Conservation (phyloP, 2,797 vertebrate species). For the Siniperca undulata region DNA sequence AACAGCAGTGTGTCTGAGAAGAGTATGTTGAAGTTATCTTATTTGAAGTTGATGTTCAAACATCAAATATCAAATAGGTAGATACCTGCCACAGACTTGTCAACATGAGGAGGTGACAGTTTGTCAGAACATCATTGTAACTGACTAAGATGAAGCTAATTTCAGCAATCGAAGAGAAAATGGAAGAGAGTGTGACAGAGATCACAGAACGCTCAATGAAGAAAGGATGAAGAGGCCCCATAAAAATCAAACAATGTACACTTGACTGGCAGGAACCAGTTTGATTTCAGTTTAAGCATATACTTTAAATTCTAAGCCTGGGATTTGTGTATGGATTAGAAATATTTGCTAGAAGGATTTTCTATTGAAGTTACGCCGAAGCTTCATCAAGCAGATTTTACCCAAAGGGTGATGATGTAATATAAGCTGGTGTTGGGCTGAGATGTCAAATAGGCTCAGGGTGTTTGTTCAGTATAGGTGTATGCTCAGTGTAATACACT, state of each 20-base stretch:
- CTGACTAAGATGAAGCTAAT: slow-evolving; percentile 45
- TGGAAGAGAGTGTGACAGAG: slow-evolving; percentile 14
- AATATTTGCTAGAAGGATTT: slow-evolving; percentile 76
- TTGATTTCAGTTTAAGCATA: slow-evolving; percentile 71
- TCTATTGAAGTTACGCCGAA: slow-evolving; percentile 61
- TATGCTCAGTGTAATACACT: slow-evolving; percentile 31
- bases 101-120: slow-evolving; percentile 29
- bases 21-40: not conserved
- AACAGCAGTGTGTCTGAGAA: not conserved
- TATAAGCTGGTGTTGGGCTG: slow-evolving; percentile 30
- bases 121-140: slow-evolving; percentile 46
- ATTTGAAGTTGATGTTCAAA: slow-evolving; percentile 17
- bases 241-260: slow-evolving; percentile 43
- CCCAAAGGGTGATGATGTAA: slow-evolving; percentile 57
- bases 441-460: slow-evolving; percentile 45
- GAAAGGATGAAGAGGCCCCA: slow-evolving; percentile 24
- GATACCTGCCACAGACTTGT: slow-evolving; percentile 9
- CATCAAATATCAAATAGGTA: slow-evolving; percentile 36
- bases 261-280: slow-evolving; percentile 57
- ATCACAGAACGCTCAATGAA: slow-evolving; percentile 33
- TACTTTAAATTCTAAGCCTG: slow-evolving; percentile 72
- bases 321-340: slow-evolving; percentile 78
- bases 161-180: slow-evolving; percentile 40
- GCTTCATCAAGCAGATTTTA: slow-evolving; percentile 70
- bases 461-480: slow-evolving; percentile 45